Evolutionary conservation across 2,888 invertebrate species (phyloP), one percentile per base, ranked within the genome.

Genomic region (Chloroclysta siterata): DNA sequence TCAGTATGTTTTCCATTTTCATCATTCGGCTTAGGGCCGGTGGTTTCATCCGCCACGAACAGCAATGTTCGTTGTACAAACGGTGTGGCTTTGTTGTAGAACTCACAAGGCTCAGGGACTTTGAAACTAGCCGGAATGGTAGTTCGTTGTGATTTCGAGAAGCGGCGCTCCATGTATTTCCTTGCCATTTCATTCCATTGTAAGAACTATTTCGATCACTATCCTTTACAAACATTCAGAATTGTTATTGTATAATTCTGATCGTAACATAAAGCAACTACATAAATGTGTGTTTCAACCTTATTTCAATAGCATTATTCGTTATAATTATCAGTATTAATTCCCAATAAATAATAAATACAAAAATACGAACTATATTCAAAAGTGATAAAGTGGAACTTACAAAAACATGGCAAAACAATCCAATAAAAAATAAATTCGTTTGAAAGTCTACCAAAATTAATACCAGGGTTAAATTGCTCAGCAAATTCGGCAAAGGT

Each of bases 151-250:
- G 93, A 83, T 72, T 91, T 93, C 5, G 92, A 87, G 69, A 93
- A 90, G 69, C 88, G 84, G 72, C 90, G 90, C 88, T 93, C 93
- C 91, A 93, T 93, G 85, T 93, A 93, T 88, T 93, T 93, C 83
- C 88, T 92, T 84, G 93, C 93, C 93, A 93, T 92, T 75, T 82
- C 91, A 88, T 78, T 74, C 72, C 80, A 81, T 74, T 57, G 60
- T 63, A 60, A 70, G 57, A 68, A 47, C 63, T 65, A 60, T 68
- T 68, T 66, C 59, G 52, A 65, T 55, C 53, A 58, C 53, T 53
- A 36, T 52, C 55, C 58, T 50, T 44, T 28, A 51, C 55, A 58
- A 51, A 29, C 69, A 13, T 8, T 22, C 14, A 52, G 1, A 5
- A 10, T 28, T 39, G 36, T 11, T 8, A 39, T 10, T 39, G 1